Percentiles rank a stretch among this genome's conserved stretches.
phyloP scores from a whole-genome alignment of 2,888 invertebrate genomes.

The Xanthorhoe designata region DNA sequence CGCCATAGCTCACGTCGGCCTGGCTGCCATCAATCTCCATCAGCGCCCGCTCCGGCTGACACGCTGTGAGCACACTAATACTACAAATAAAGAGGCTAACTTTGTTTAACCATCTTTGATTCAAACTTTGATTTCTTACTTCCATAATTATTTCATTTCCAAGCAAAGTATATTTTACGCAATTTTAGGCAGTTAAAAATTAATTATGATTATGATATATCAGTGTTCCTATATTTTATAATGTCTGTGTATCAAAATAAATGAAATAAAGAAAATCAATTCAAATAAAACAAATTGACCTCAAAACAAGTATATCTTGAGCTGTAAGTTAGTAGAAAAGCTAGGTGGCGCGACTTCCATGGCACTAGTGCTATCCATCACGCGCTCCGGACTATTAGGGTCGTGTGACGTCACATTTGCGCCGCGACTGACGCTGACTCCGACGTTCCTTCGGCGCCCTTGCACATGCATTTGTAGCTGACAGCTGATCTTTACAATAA shows the following conservation, averaged over 20 bases:
- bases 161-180: too few species aligned
- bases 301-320: not conserved
- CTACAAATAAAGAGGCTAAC: too few species aligned
- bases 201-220: too few species aligned
- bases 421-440: slow-evolving; percentile 6
- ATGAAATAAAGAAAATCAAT: too few species aligned
- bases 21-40: slow-evolving; percentile 15
- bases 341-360: not conserved
- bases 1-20: slow-evolving; percentile 7
- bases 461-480: not conserved
- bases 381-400: slow-evolving; percentile 8
- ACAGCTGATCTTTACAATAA: too few species aligned
- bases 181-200: too few species aligned
- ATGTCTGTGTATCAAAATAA: too few species aligned
- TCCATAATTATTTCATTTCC: too few species aligned
- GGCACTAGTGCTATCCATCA: slow-evolving; percentile 6
- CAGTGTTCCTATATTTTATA: too few species aligned
- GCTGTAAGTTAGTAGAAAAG: not conserved
- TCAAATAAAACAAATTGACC: not conserved
- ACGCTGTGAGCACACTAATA: too few species aligned
- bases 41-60: not conserved
- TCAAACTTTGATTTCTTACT: too few species aligned
- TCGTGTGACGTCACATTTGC: slow-evolving; percentile 18
- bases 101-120: too few species aligned
- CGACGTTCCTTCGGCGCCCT: not conserved